Evolutionary conservation across 2,888 invertebrate genomes (phyloP), one percentile per base, ranked within the genome.

Genomic region (Parasteatoda lunata): DNA sequence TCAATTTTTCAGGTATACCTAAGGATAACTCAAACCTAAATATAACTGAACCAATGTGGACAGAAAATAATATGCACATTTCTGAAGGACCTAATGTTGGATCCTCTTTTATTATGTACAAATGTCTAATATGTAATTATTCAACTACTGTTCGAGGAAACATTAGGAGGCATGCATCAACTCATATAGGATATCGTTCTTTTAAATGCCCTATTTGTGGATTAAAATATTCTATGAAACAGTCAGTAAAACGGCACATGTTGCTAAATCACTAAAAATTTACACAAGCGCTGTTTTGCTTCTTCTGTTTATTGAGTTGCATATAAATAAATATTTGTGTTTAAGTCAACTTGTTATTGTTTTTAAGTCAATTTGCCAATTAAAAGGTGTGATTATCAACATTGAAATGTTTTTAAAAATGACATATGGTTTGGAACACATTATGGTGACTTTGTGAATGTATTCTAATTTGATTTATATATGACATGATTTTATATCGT

Each of bases 161-260:
- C 48, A 48, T 78, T 47, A 78, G 68, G 68, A 77, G 84, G 49
- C 84, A 84, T 49, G 69, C 51, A 4, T 15, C n/a, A 47, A 78
- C 69, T 68, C 84, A 84, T 68, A 78, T 70, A 45, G 84, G 84
- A 13, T 48, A 73, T 54, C 72, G 59, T 9, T 73, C 84, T 49
- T 73, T 66, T 66, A 48, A 72, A 13, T 84, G 84, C 48, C 13
- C 13, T 45, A 47, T 71, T 7, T 84, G 84, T 73, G 69, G 73
- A 4, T 73, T 69, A 15, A 78, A 54, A n/a, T 84, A 78, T 73
- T 78, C 84, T 45, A 73, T 84, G 78, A 78, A 78, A 51, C 84
- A 84, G 7, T 84, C 84, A 15, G 73, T 84, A 3, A 84, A 84
- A n/a, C 71, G 84, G 45, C 84, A 84, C 66, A 30, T 78, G 30